phyloP scores from a whole-genome alignment of 2,113 vertebrate genomes.

The Ptychochromis oligacanthus region DNA sequence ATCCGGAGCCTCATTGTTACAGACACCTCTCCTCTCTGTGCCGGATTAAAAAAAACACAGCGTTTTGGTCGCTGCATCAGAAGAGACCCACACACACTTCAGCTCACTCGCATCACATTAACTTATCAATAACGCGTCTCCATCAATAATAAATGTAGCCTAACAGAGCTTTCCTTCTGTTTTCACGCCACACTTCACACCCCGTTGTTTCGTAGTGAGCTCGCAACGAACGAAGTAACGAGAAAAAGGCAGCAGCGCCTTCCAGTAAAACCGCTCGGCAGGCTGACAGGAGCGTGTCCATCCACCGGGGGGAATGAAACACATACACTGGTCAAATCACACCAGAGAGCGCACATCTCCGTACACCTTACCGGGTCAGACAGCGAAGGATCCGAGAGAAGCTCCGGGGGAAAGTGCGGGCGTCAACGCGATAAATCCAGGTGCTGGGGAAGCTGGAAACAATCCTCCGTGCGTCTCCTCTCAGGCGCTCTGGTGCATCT shows the following conservation, averaged over 20 bases:
- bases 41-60: neutral
- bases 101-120: neutral
- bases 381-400: neutral
- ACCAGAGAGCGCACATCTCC: neutral
- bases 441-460: conserved; percentile 7
- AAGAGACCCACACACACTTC: neutral
- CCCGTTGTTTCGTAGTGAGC: neutral
- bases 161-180: neutral
- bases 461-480: conserved; percentile 3
- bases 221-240: neutral
- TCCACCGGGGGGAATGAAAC: neutral
- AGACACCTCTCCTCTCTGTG: neutral
- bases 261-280: neutral
- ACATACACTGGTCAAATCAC: neutral
- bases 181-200: neutral
- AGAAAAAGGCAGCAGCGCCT: neutral
- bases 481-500: conserved; percentile 34
- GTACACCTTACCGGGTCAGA: conserved; percentile 20
- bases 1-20: neutral
- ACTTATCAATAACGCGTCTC: neutral
- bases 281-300: conserved; percentile 13
- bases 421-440: conserved; percentile 5
- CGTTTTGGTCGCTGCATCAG: neutral
- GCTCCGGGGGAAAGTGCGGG: neutral
- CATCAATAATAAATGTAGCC: neutral